Evolutionary conservation across 2,113 vertebrate genomes (phyloP).

Genomic region (Catharus bicknelli): DNA sequence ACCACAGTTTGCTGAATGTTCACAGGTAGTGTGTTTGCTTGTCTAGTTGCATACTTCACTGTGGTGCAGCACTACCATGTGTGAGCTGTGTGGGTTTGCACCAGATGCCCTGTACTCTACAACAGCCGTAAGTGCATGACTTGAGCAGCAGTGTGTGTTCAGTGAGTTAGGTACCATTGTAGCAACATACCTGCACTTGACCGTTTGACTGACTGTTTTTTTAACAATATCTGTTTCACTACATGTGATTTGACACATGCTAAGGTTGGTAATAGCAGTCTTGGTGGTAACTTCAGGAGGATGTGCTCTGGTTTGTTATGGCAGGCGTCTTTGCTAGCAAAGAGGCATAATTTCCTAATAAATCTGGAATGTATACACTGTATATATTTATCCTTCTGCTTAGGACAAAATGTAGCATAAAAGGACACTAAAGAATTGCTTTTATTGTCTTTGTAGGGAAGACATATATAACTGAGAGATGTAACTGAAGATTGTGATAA

Average conservation of each 20-base stretch:
- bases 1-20: background rate
- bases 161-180: background rate
- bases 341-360: background rate
- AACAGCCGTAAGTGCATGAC: accelerated
- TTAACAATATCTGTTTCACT: background rate
- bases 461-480: background rate
- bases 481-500: background rate
- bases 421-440: background rate
- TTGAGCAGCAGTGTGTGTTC: background rate
- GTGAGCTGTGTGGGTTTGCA: background rate
- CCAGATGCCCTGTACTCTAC: background rate
- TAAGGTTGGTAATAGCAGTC: background rate
- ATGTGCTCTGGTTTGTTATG: background rate
- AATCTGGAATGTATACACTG: background rate
- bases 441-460: background rate
- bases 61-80: background rate
- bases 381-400: background rate
- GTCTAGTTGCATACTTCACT: background rate
- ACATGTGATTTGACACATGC: accelerated
- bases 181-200: background rate
- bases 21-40: background rate
- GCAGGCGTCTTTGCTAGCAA: background rate
- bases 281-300: background rate
- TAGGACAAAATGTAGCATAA: background rate
- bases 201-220: background rate